These are phyloP conservation scores for Ornithorhynchus anatinus DNA, from an alignment of 2,113 vertebrate genomes.

Conservation along the genomic window DNA sequence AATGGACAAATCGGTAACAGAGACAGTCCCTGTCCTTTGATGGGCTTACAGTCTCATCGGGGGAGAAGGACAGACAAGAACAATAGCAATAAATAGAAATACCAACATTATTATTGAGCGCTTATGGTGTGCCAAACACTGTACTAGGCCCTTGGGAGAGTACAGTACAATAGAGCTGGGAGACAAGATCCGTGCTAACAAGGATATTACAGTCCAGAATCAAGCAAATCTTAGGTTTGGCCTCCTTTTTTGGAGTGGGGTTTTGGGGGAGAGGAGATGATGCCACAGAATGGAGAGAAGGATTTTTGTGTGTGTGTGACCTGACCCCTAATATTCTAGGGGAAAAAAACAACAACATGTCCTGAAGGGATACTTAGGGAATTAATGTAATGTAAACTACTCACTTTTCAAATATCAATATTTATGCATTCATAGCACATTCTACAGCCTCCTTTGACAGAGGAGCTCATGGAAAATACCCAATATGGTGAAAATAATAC, in stretches of 20 bases:
- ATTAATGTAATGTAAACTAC: slow-evolving; percentile 17
- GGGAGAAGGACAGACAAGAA: no score
- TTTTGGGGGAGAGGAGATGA: not conserved
- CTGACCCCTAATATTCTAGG: not conserved
- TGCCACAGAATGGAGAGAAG: not conserved
- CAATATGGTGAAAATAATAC: not conserved
- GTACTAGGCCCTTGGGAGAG: no score
- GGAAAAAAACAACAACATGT: not conserved
- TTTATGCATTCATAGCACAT: not conserved
- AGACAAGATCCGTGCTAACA: no score
- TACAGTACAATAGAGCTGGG: no score
- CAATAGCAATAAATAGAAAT: no score
- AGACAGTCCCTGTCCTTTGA: no score
- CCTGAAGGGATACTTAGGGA: not conserved
- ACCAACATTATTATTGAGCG: no score
- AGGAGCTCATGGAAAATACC: not conserved
- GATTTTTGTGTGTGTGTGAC: not conserved
- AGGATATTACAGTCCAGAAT: no score
- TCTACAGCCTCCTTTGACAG: not conserved
- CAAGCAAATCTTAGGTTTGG: slow-evolving; percentile 1
- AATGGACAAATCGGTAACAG: no score
- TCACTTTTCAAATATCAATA: slow-evolving; percentile 6
- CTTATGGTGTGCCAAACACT: no score
- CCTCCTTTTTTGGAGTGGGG: slow-evolving; percentile 27
- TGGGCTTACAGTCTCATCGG: no score